Evolutionary conservation across 2,797 vertebrate genomes (phyloP), one percentile per base, ranked within the genome.

Genomic region (Brachyalestes nurse): DNA sequence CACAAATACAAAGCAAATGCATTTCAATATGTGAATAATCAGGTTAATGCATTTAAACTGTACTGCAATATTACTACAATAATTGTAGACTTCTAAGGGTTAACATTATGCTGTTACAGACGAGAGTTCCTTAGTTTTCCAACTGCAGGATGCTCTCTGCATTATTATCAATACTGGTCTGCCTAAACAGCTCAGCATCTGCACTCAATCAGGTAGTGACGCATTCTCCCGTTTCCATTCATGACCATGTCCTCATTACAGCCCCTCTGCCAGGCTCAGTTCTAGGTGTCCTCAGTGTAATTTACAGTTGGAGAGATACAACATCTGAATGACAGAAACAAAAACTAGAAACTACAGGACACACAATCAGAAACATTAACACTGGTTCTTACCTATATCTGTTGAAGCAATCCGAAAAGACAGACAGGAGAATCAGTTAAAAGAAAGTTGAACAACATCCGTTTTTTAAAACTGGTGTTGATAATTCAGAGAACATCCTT

Each of bases 311-410:
- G 72, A 64, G 53, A 60, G 58, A 53, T 70, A 62, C 75, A 86
- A 87, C 19, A 78, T 70, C 45, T 51, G 45, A 74, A 83, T 77
- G 82, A 88, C 79, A 81, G 67, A 82, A 66, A 86, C 55, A 34
- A 88, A 85, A 88, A 77, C 76, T 6, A 82, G 17, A 73, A 78
- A 69, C 79, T 81, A 88, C 57, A 62, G 75, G 70, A 82, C 77
- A 83, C 77, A 86, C 79, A 72, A 55, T 83, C 51, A 81, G 66
- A 84, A 62, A 61, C 21, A 85, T 60, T 73, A 72, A 86, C 77
- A 85, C 62, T 60, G 34, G 76, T 87, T 81, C 92, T 94, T 93
- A 94, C 93, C 94, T 93, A 90, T 91, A 93, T 90, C 94, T 95
- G 92, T 69, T 60, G 61, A 74, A 53, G 75, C 82, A 83, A 80